phyloP scores from a whole-genome alignment of 2,888 invertebrate species.

The Nebria salina region DNA sequence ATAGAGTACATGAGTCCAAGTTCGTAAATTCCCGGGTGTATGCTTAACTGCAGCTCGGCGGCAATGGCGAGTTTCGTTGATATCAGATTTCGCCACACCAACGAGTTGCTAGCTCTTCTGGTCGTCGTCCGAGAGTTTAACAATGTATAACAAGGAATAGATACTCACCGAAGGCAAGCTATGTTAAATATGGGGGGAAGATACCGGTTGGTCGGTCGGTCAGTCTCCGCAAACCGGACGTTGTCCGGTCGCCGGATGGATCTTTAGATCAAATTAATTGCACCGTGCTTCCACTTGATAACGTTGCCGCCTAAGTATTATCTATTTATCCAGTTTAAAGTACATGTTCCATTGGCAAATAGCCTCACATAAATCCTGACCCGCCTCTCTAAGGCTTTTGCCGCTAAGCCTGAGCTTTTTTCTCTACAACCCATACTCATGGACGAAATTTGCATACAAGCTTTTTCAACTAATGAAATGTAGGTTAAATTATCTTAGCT shows the following conservation, averaged over 20 bases:
- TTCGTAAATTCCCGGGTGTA: slow-evolving; percentile 33
- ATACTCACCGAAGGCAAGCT: slow-evolving; percentile 2
- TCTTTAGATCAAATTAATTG: slow-evolving; percentile 42
- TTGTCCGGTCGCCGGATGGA: slow-evolving; percentile 33
- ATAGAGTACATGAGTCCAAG: slow-evolving; percentile 19
- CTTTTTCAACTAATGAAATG: background rate
- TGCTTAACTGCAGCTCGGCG: slow-evolving; percentile 30
- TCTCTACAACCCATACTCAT: background rate
- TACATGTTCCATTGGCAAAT: slow-evolving; percentile 11
- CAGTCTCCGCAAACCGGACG: slow-evolving; percentile 29
- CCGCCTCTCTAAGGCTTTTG: background rate
- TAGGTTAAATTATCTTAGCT: background rate
- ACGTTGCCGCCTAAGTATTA: slow-evolving; percentile 10
- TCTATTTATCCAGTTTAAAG: slow-evolving; percentile 9
- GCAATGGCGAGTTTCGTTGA: slow-evolving; percentile 30
- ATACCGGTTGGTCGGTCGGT: slow-evolving; percentile 27
- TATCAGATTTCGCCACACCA: slow-evolving; percentile 39
- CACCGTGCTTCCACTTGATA: slow-evolving; percentile 22
- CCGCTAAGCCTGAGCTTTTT: background rate
- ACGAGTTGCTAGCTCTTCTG: background rate
- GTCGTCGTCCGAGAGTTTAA: slow-evolving; percentile 26
- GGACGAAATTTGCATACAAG: background rate
- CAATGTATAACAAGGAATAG: slow-evolving; percentile 36
- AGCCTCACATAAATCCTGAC: background rate
- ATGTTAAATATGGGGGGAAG: background rate